Conservation (phyloP, 1,140 invertebrate species). For the Leguminivora glycinivorella region DNA sequence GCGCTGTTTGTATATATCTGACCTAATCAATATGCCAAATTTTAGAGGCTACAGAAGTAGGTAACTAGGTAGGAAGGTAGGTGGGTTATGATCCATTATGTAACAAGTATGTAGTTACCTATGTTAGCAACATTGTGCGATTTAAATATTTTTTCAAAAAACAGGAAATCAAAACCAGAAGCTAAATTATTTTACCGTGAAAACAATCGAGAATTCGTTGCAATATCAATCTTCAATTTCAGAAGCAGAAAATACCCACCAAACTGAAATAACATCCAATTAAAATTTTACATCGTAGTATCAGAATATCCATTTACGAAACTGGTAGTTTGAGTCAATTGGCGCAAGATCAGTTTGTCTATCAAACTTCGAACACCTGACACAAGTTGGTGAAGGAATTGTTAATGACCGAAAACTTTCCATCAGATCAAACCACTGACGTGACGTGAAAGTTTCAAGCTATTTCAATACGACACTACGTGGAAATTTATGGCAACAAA, state of each 20-base stretch:
- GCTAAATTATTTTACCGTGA: too few relatives aligned
- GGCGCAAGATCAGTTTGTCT: neutral
- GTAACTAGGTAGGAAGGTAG: too few relatives aligned
- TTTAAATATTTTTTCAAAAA: too few relatives aligned
- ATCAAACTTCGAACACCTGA: neutral
- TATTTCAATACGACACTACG: neutral
- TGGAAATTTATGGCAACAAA: neutral
- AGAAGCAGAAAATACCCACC: neutral
- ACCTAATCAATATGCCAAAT: neutral
- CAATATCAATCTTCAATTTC: too few relatives aligned
- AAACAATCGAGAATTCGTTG: too few relatives aligned
- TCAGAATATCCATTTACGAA: neutral
- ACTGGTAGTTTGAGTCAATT: neutral
- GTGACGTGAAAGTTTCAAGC: neutral
- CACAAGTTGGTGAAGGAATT: conserved; percentile 3
- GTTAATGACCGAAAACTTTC: neutral
- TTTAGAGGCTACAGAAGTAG: too few relatives aligned
- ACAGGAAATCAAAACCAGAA: too few relatives aligned
- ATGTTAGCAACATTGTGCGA: too few relatives aligned
- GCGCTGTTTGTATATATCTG: too few relatives aligned
- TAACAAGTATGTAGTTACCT: too few relatives aligned
- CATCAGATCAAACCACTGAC: neutral
- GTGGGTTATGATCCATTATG: too few relatives aligned
- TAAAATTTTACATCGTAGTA: neutral
- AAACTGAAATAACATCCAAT: neutral